Evolutionary conservation across 1,140 invertebrate species (phyloP).

Genomic region (Pogonus chalceus): DNA sequence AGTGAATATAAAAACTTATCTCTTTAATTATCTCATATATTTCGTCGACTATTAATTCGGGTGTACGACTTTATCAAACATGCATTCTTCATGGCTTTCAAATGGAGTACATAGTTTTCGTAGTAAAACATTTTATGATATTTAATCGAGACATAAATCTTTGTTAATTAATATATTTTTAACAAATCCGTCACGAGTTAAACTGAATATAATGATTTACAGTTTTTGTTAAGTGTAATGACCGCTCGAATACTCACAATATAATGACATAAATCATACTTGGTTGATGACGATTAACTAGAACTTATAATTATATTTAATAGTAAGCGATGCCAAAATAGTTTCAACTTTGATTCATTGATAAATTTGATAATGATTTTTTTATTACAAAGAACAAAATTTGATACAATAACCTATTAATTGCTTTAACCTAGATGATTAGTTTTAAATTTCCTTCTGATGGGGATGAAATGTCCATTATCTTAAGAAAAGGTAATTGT

Average conservation of each 20-base stretch:
- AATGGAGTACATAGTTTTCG: not conserved
- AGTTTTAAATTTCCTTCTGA: no score
- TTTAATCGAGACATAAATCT: slow-evolving; percentile 1
- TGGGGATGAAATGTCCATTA: no score
- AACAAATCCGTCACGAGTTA: not conserved
- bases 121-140: slow-evolving; percentile 3
- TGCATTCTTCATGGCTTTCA: not conserved
- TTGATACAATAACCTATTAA: no score
- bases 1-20: slow-evolving; percentile 2
- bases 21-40: not conserved
- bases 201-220: not conserved
- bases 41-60: not conserved
- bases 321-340: no score
- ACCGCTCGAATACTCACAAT: not conserved
- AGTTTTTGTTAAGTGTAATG: not conserved
- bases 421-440: no score
- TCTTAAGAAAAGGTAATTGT: no score
- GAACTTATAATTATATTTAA: no score
- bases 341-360: no score
- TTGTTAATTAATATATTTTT: slow-evolving; percentile 2
- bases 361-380: no score
- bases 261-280: no score
- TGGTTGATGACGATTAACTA: no score
- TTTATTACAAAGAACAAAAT: no score
- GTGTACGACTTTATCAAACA: not conserved